Evolutionary conservation across 2,888 invertebrate genomes (phyloP).

Genomic region (Imbricaverruca yamaguchii): DNA sequence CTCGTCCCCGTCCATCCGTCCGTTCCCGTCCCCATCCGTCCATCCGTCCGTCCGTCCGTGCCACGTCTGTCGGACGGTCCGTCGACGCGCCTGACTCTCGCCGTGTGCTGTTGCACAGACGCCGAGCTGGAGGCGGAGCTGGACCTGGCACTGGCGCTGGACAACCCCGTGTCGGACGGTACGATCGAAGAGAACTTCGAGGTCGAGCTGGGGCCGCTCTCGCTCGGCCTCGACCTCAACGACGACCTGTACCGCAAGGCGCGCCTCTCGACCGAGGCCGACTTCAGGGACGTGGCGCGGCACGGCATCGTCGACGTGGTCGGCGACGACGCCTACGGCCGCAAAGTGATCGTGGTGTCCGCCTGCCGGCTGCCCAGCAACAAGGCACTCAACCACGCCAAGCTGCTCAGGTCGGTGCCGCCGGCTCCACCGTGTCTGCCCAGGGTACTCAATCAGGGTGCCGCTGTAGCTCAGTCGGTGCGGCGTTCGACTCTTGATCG

Average conservation of each 20-base stretch:
- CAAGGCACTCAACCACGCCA: constrained; percentile 64
- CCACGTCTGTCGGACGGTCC: too few relatives aligned
- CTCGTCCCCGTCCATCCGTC: too few relatives aligned
- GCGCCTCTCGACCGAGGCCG: constrained; percentile 27
- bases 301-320: constrained; percentile 76
- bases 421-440: too few relatives aligned
- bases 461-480: too few relatives aligned
- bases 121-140: constrained; percentile 32
- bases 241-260: constrained; percentile 28
- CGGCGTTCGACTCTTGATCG: too few relatives aligned
- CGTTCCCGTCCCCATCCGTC: too few relatives aligned
- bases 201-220: constrained; percentile 60
- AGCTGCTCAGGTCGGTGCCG: constrained; percentile 55
- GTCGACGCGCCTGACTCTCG: too few relatives aligned
- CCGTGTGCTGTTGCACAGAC: constrained; percentile 16
- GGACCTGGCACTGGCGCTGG: constrained; percentile 27
- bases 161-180: constrained; percentile 65
- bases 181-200: constrained; percentile 87
- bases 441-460: too few relatives aligned
- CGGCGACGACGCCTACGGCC: constrained; percentile 72
- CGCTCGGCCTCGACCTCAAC: constrained; percentile 25
- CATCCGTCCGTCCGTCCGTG: too few relatives aligned
- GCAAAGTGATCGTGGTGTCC: constrained; percentile 92
- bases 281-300: constrained; percentile 60
- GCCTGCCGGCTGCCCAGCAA: constrained; percentile 81